phyloP scores from a whole-genome alignment of 2,888 invertebrate genomes.

The Tanypteryx hageni region DNA sequence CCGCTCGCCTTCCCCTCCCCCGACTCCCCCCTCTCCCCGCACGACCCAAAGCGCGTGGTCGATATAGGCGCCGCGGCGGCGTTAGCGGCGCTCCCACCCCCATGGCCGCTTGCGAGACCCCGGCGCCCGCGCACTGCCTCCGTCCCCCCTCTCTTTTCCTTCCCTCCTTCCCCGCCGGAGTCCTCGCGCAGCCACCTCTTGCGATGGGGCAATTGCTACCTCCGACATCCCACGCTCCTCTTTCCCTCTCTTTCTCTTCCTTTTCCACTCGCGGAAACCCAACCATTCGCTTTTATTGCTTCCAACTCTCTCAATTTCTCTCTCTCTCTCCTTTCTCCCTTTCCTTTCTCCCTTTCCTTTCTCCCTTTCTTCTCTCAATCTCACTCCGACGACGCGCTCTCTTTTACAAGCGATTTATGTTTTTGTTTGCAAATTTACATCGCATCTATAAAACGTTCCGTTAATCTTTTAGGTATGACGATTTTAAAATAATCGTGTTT shows the following conservation, averaged over 20 bases:
- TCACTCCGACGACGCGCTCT: not conserved
- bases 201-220: constrained; percentile 1
- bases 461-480: too few relatives aligned
- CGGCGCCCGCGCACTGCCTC: constrained; percentile 5
- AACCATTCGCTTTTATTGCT: constrained; percentile 31
- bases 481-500: too few relatives aligned
- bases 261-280: not conserved
- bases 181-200: not conserved
- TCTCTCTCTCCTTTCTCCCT: not conserved
- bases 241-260: not conserved
- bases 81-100: not conserved
- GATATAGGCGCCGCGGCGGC: not conserved
- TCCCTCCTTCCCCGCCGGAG: too few relatives aligned
- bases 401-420: too few relatives aligned
- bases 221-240: not conserved
- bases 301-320: not conserved
- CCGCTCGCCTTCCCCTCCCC: not conserved
- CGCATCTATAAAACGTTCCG: too few relatives aligned
- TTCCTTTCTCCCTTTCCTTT: not conserved
- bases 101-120: not conserved
- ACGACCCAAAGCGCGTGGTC: constrained; percentile 38
- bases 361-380: not conserved
- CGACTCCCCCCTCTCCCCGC: not conserved
- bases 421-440: too few relatives aligned
- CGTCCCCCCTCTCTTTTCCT: too few relatives aligned